Evolutionary conservation across 1,140 invertebrate species (phyloP), one percentile per base, ranked within the genome.

Genomic region (Hycleus cichorii): DNA sequence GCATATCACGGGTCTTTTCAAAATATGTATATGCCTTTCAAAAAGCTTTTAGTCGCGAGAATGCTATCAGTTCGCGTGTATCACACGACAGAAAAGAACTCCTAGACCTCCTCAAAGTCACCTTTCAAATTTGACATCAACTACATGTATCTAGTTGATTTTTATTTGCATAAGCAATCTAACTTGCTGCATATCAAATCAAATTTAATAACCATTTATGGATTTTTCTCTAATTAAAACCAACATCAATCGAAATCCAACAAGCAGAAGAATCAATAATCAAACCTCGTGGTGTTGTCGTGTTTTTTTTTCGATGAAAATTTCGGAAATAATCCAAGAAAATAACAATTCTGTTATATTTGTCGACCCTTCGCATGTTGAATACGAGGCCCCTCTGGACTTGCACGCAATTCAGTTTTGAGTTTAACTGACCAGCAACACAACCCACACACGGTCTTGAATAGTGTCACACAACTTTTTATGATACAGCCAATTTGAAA

Each of bases 21-120:
- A 42, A 7, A 42, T 42, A 11, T 42, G 11, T 42, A 42, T 42
- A n/a, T n/a, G 9, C 5, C 40, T n/a, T 42, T n/a, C 57, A 56
- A 55, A 71, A 71, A 67, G 69, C 69, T 71, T 71, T 71, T 71
- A 71, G 68, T 64, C 48, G 59, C 58, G 62, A 53, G 53, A 47
- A 25, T 57, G 51, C 61, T 69, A 71, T 71, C 69, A 60, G 57
- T 24, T 69, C 47, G 69, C 69, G 66, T 71, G 69, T 42, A 70
- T 70, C 69, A 18, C 18, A 18, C 18, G 18, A 18, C 18, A 57
- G 58, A 57, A 51, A 55, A 54, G 32, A 32, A 32, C 49, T 25
- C 54, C 60, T 47, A 69, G 69, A 71, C 69, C 68, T 57, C 64
- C 67, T 69, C 69, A 63, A 65, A 66, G 60, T 67, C 65, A 67